Evolutionary conservation across 2,888 invertebrate species (phyloP), one percentile per base, ranked within the genome.

Genomic region (Dynastes grantii): DNA sequence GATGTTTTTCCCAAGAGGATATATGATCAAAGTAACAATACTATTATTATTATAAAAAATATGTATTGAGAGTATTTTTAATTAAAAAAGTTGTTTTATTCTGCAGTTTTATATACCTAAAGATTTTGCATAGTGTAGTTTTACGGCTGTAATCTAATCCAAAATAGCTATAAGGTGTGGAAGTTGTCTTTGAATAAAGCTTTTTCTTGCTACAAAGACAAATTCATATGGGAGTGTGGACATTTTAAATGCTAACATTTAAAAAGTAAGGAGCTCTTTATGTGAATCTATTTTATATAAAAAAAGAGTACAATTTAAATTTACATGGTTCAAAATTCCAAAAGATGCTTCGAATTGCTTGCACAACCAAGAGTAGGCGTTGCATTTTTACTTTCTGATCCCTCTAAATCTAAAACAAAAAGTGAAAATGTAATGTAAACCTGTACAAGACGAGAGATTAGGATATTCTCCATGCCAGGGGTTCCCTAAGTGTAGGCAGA

Each of bases 291-390:
- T 55, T 16, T 55, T n/a, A 55, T 22, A 0, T 45, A 45, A 55
- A 55, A 55, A 22, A n/a, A 6, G 3, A 11, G n/a, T 55, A 55
- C 55, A 27, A 61, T 32, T 9, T 32, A 63, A 27, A 63, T 32
- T 11, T 78, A 63, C 29, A 73, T 40, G 67, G n/a, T 11, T 64
- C 90, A 93, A 89, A 94, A 94, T 85, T 94, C 94, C 83, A 94
- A 90, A 84, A 92, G 90, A 85, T 90, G 92, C 85, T 92, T 92
- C 84, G 89, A 90, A 81, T 90, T 90, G 81, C 91, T 91, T 61
- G 91, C 91, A 86, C 94, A 93, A 73, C 91, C 90, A n/a, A 91
- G 85, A 8, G 91, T 89, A 40, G 90, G 87, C 2, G 89, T 88
- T 37, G 90, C 89, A 85, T 53, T 77, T n/a, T 77, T 71, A 76